Percentiles rank a stretch among this genome's conserved stretches.
Evolutionary conservation across 2,888 invertebrate species (phyloP).

Genomic region (Pantelozetes paolii): DNA sequence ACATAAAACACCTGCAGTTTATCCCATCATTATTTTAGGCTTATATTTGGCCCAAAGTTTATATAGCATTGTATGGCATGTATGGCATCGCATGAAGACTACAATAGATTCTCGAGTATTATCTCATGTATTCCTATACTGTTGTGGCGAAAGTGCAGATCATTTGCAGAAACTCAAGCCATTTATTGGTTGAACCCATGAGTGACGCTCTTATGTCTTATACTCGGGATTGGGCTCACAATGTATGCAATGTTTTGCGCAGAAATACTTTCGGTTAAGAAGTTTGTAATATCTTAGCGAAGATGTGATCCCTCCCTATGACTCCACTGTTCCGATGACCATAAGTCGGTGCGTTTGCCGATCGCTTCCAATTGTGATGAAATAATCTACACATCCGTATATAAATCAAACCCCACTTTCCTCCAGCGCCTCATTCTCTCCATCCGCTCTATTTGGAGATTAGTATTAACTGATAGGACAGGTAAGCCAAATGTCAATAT

Average conservation of each 20-base stretch:
- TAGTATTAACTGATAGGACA: conserved; percentile 19
- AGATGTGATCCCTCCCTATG: conserved; percentile 31
- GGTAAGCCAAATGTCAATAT: conserved; percentile 35
- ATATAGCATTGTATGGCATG: conserved; percentile 26
- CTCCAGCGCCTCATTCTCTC: neutral
- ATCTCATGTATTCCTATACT: conserved; percentile 27
- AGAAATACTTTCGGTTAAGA: conserved; percentile 22
- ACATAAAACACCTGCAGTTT: conserved; percentile 25
- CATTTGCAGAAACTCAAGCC: conserved; percentile 27
- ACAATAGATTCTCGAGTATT: conserved; percentile 24
- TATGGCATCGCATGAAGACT: neutral
- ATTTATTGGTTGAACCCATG: conserved; percentile 21
- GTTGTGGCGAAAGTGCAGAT: conserved; percentile 13
- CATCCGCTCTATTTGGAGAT: conserved; percentile 6
- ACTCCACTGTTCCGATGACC: conserved; percentile 18
- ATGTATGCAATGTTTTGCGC: conserved; percentile 10
- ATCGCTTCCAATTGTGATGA: conserved; percentile 25
- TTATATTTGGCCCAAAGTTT: conserved; percentile 24
- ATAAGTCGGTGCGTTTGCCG: conserved; percentile 17
- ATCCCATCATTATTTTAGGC: conserved; percentile 36
- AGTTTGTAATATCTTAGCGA: conserved; percentile 8
- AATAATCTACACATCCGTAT: neutral
- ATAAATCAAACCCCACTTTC: no score
- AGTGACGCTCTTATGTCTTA: conserved; percentile 31
- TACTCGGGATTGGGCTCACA: neutral